phyloP scores from a whole-genome alignment of 2,113 vertebrate genomes.

The Alethe diademata region DNA sequence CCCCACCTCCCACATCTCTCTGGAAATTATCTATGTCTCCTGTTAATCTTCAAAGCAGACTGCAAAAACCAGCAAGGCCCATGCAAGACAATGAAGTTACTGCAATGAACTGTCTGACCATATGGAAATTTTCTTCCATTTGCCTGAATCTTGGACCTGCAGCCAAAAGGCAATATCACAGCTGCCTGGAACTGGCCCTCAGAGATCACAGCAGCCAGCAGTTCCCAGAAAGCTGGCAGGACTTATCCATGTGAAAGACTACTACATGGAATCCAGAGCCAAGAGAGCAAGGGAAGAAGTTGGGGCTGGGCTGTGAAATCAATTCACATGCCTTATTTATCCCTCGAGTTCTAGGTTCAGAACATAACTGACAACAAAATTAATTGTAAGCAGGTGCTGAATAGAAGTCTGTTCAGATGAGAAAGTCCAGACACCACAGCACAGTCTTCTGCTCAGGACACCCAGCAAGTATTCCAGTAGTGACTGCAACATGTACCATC shows the following conservation, averaged over 20 bases:
- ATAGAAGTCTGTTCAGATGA: not conserved
- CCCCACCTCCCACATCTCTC: not conserved
- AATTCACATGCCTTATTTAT: not conserved
- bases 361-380: not conserved
- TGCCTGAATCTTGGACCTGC: not conserved
- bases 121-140: not conserved
- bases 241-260: not conserved
- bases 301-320: not conserved
- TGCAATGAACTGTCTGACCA: not conserved
- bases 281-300: not conserved
- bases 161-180: not conserved
- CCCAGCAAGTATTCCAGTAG: not conserved
- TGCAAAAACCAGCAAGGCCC: not conserved
- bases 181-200: not conserved
- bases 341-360: not conserved
- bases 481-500: not conserved
- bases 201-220: not conserved
- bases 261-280: not conserved
- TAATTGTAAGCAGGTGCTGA: constrained; percentile 4
- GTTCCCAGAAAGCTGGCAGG: not conserved
- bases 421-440: not conserved
- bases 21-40: not conserved
- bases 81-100: constrained; percentile 16
- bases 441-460: not conserved
- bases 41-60: constrained; percentile 13